These are phyloP conservation scores for Mactromeris polynyma DNA, from an alignment of 2,888 invertebrate genomes.

Conservation along the genomic window DNA sequence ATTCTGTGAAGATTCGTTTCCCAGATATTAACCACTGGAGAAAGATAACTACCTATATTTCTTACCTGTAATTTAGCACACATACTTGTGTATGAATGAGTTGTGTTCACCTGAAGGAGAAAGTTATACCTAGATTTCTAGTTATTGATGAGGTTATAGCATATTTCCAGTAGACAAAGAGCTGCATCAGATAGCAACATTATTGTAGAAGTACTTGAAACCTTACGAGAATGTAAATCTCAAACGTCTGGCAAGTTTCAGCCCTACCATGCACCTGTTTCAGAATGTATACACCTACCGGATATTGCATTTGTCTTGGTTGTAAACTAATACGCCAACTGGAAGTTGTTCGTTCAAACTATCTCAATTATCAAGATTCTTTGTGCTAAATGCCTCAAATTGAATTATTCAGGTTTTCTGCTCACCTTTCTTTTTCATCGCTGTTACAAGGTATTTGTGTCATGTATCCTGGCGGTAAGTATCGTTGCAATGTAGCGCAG, in stretches of 20 bases:
- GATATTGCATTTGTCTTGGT: conserved; percentile 3
- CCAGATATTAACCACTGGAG: neutral
- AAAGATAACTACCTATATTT: neutral
- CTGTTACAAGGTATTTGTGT: too few relatives aligned
- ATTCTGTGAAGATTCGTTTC: neutral
- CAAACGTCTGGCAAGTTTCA: neutral
- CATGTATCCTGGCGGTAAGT: too few relatives aligned
- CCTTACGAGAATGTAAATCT: neutral
- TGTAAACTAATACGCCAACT: neutral
- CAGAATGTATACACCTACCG: neutral
- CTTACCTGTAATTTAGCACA: neutral
- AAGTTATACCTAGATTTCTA: neutral
- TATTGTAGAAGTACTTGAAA: neutral
- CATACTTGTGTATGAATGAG: neutral
- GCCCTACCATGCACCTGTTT: neutral
- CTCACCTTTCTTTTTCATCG: too few relatives aligned
- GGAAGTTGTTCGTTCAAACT: neutral
- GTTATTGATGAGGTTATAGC: neutral
- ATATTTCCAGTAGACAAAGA: neutral
- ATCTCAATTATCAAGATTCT: neutral
- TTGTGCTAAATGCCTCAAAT: too few relatives aligned
- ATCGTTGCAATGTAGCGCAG: too few relatives aligned
- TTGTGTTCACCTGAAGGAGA: neutral
- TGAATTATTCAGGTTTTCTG: too few relatives aligned
- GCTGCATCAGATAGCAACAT: neutral